phyloP scores from a whole-genome alignment of 2,888 invertebrate species.

The Conus canariensis region DNA sequence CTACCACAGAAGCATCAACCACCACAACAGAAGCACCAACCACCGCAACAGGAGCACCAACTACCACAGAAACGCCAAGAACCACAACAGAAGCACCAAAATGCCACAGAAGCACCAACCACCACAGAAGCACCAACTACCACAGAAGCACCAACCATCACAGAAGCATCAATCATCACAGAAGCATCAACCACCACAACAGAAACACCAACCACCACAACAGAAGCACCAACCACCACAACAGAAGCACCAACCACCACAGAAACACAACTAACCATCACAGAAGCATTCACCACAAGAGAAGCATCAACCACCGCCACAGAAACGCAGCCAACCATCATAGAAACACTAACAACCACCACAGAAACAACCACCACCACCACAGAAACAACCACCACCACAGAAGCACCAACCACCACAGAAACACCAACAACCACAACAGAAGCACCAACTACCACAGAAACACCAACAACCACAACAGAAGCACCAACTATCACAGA shows the following conservation, averaged over 20 bases:
- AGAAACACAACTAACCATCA: not conserved
- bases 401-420: not conserved
- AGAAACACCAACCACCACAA: not conserved
- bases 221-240: not conserved
- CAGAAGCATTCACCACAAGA: not conserved
- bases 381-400: not conserved
- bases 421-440: not conserved
- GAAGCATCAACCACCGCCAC: not conserved
- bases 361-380: not conserved
- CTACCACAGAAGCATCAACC: too few relatives aligned
- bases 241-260: not conserved
- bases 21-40: too few relatives aligned
- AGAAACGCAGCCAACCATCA: not conserved
- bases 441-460: not conserved
- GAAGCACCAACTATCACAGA: not conserved
- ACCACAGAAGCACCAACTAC: not conserved
- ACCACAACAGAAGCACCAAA: not conserved
- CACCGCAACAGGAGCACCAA: too few relatives aligned
- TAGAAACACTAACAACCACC: not conserved
- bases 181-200: not conserved
- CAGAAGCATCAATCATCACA: not conserved
- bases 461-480: not conserved
- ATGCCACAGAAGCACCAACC: not conserved
- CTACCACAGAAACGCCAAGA: not conserved
- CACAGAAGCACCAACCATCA: not conserved